Conservation (phyloP, 2,113 vertebrate species). For the Aspiorhynchus laticeps region DNA sequence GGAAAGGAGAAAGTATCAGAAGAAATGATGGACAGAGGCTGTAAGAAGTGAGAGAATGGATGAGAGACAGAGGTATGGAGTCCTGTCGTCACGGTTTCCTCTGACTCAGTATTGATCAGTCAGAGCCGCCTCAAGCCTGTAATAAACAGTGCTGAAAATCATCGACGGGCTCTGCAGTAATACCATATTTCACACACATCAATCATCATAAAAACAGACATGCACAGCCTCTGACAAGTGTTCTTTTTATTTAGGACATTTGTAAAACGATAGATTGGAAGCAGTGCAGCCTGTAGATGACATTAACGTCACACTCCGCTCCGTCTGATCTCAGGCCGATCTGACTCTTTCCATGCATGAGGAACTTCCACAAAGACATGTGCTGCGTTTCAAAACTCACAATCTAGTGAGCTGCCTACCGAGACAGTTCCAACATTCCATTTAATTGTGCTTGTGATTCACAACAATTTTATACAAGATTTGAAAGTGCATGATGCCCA, state of each 20-base stretch:
- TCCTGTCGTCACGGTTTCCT: slow-evolving; percentile 46
- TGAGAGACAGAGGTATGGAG: slow-evolving; percentile 28
- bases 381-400: not conserved
- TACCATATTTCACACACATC: slow-evolving; percentile 43
- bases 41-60: slow-evolving; percentile 18
- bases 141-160: slow-evolving; percentile 52
- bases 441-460: not conserved
- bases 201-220: slow-evolving; percentile 33
- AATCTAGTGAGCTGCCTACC: not conserved
- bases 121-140: slow-evolving; percentile 33
- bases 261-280: slow-evolving; percentile 24
- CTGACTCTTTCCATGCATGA: not conserved
- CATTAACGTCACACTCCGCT: no score
- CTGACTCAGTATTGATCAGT: slow-evolving; percentile 53
- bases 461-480: not conserved
- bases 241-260: slow-evolving; percentile 18
- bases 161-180: slow-evolving; percentile 42
- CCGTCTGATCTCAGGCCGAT: not conserved
- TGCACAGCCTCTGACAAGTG: slow-evolving; percentile 36
- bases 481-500: not conserved
- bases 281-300: not conserved
- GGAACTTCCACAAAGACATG: not conserved
- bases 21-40: not conserved
- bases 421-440: not conserved
- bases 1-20: not conserved